phyloP scores from a whole-genome alignment of 2,888 invertebrate species.

The Drosophila ochracea region DNA sequence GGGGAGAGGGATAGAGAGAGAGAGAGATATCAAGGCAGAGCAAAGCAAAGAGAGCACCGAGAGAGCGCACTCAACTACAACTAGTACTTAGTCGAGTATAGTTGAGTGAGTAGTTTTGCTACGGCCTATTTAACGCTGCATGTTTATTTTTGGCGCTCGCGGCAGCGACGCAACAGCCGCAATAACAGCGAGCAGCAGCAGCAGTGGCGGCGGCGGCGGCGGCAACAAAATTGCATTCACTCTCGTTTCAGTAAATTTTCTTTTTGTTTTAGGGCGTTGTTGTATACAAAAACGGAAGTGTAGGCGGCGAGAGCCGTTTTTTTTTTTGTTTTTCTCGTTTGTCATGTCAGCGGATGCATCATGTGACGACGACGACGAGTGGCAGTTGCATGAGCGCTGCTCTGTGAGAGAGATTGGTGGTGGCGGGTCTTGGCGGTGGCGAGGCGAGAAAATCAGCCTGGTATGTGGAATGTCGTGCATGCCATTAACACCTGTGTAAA shows the following conservation, averaged over 20 bases:
- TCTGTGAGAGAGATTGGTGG: not conserved
- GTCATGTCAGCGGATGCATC: slow-evolving; percentile 75
- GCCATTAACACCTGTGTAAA: slow-evolving; percentile 77
- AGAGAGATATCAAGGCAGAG: slow-evolving; percentile 16
- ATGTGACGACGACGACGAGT: slow-evolving; percentile 73
- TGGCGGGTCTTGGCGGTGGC: not conserved
- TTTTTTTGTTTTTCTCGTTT: slow-evolving; percentile 9
- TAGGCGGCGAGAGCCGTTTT: slow-evolving; percentile 4
- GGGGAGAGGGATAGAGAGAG: slow-evolving; percentile 31
- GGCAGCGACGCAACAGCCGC: slow-evolving; percentile 38
- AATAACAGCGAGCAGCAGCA: slow-evolving; percentile 28
- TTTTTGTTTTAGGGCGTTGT: slow-evolving; percentile 74
- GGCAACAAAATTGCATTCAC: slow-evolving; percentile 69
- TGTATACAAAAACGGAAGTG: slow-evolving; percentile 51
- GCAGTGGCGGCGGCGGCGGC: slow-evolving; percentile 13
- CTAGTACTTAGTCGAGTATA: slow-evolving; percentile 18
- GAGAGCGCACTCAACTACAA: slow-evolving; percentile 36
- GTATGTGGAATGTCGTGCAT: slow-evolving; percentile 44
- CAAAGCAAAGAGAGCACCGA: slow-evolving; percentile 12
- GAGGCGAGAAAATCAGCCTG: not conserved
- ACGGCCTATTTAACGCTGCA: slow-evolving; percentile 77
- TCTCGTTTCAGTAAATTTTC: slow-evolving; percentile 63
- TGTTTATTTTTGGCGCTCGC: slow-evolving; percentile 74
- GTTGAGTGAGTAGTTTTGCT: slow-evolving; percentile 36
- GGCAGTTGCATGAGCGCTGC: slow-evolving; percentile 20